Conservation (phyloP, 2,113 vertebrate genomes). For the Eira barbara region DNA sequence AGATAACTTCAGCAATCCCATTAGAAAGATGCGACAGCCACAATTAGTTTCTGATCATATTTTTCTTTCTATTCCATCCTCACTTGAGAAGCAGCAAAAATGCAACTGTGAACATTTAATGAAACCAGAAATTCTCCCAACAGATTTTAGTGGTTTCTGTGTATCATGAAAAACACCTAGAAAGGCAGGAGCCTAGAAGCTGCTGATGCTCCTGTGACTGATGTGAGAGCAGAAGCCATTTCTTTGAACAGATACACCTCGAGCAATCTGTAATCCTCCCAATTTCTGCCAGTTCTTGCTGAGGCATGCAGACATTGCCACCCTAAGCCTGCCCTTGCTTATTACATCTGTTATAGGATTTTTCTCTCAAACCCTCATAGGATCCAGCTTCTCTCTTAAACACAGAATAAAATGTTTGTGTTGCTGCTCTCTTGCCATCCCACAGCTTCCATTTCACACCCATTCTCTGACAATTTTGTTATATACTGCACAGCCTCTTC, state of each 20-base stretch:
- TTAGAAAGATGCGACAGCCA: not conserved
- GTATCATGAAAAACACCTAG: not conserved
- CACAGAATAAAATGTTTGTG: not conserved
- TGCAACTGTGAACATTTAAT: not conserved
- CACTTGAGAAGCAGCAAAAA: constrained; percentile 26
- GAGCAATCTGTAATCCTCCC: not conserved
- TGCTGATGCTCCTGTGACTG: not conserved
- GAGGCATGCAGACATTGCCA: not conserved
- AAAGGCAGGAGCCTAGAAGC: not conserved
- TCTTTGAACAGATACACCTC: not conserved
- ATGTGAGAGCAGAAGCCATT: not conserved
- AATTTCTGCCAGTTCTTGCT: not conserved
- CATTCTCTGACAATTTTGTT: not conserved
- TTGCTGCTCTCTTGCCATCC: not conserved
- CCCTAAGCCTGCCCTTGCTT: not conserved
- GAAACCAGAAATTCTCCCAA: not conserved
- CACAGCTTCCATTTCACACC: not conserved
- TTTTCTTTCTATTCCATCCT: not conserved
- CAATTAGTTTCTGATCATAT: not conserved
- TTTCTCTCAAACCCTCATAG: not conserved
- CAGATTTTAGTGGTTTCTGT: not conserved
- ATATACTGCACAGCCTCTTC: not conserved
- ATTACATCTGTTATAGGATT: not conserved
- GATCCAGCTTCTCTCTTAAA: not conserved
- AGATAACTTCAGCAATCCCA: not conserved